Base-by-base conservation (phyloP, 2,797 vertebrate genomes). In the Melanotaenia trifasciata region DNA sequence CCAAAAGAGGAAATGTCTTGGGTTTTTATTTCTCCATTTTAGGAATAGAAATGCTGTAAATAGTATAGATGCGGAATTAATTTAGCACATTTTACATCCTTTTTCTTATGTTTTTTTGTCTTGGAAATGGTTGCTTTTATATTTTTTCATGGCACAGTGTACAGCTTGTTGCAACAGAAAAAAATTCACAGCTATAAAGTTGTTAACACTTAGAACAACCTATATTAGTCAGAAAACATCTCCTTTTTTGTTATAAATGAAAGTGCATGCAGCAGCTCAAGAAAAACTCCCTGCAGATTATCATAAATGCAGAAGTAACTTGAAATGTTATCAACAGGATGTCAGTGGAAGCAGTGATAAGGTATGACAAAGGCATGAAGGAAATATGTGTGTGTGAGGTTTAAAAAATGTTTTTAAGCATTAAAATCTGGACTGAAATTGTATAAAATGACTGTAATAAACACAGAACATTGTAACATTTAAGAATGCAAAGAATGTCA, bases 301-400 rank as follows among this genome's bases (percentile, higher is more conserved):
- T 5, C 35, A 38, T 36, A 35, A 68, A 38, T 18, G 45, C 5
- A 18, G 18, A 69, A 58, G 53, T 5, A 73, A 40, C 9, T 58
- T 8, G 7, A 78, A 35, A 38, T 84, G 10, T 32, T 64, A 72
- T 82, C 64, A 58, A 8, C 75, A 67, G 47, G 70, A 75, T 58
- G 61, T 24, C 43, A 35, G 26, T n/a, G n/a, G 9, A 6, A 33
- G 4, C 1, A 28, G 7, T 10, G 43, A 70, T 70, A 35, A 65
- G 16, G 30, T 18, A 47, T 7, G 50, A 24, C 20, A n/a, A 20
- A 28, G 45, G 10, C 14, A n/a, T 11, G 18, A 16, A 5, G n/a
- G 28, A 65, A 16, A 70, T 6, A 18, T 33, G 9, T 35, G 32
- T 35, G 32, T 53, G 10, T 13, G 33, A 4, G 12, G 57, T 58